These are phyloP conservation scores for Rutilus rutilus DNA, from an alignment of 2,113 vertebrate species.

Conservation along the genomic window DNA sequence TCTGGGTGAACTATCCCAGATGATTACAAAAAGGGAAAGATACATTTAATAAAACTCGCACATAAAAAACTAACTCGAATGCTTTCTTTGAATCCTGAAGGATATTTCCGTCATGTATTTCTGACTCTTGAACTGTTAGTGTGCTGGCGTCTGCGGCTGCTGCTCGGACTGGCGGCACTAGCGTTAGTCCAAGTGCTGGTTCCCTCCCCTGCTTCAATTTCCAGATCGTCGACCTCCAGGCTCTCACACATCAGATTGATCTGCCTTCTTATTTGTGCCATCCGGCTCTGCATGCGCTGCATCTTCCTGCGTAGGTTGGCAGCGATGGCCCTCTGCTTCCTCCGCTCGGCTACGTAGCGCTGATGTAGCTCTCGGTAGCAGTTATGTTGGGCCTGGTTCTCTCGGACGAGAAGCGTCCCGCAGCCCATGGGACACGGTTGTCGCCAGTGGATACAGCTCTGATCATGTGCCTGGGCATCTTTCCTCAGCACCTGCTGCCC, in stretches of 20 bases:
- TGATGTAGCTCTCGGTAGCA: conserved; percentile 69
- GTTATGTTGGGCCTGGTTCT: conserved; percentile 63
- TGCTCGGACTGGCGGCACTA: conserved; percentile 28
- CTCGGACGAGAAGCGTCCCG: conserved; percentile 59
- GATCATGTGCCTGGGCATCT: conserved; percentile 62
- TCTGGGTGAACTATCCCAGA: not conserved
- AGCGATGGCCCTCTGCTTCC: conserved; percentile 45
- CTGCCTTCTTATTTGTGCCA: conserved; percentile 59
- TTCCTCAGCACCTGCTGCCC: conserved; percentile 54
- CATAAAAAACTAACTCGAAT: not conserved
- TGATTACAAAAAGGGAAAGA: not conserved
- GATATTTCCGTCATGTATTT: not conserved
- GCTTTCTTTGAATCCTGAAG: not conserved
- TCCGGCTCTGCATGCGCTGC: conserved; percentile 60
- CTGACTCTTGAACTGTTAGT: conserved; percentile 16
- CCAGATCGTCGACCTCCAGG: conserved; percentile 50
- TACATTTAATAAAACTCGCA: conserved; percentile 17
- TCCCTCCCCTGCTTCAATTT: conserved; percentile 41
- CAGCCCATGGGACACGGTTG: conserved; percentile 69
- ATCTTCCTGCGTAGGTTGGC: conserved; percentile 58
- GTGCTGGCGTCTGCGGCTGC: conserved; percentile 30
- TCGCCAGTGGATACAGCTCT: conserved; percentile 60
- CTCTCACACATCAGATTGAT: conserved; percentile 59
- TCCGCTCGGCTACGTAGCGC: conserved; percentile 53
- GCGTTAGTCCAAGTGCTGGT: conserved; percentile 24